Conservation (phyloP, 2,113 vertebrate genomes). For the Numida meleagris region DNA sequence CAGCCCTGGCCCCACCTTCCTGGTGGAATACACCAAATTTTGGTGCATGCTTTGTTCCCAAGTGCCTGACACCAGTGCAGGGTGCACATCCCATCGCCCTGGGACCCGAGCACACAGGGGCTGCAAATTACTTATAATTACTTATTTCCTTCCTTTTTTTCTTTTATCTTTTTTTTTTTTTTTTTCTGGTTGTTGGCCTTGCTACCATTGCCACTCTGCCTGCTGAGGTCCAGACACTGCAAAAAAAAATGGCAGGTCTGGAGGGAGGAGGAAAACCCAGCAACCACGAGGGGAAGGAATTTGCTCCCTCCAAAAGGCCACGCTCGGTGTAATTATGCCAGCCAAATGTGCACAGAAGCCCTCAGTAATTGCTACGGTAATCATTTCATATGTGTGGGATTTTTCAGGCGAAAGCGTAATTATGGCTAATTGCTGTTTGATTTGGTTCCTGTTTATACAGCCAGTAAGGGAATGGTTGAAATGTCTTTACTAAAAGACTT, state of each 20-base stretch:
- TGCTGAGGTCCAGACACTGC: not conserved
- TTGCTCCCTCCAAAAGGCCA: slow-evolving; percentile 1
- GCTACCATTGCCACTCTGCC: fast-evolving
- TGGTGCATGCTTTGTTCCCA: not conserved
- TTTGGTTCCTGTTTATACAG: slow-evolving; percentile 9
- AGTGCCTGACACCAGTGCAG: not conserved
- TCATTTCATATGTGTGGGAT: not conserved
- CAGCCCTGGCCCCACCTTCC: not conserved
- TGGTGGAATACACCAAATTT: not conserved
- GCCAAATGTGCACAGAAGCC: not conserved
- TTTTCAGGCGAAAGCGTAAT: slow-evolving; percentile 38
- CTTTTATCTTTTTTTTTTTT: fast-evolving
- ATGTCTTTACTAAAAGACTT: not conserved
- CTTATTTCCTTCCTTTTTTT: no score
- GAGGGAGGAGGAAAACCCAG: not conserved
- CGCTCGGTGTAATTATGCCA: not conserved
- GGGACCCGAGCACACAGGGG: no score
- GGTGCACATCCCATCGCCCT: not conserved
- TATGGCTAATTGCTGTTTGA: slow-evolving; percentile 37
- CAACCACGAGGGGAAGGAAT: not conserved
- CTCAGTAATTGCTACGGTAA: not conserved
- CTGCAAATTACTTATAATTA: not conserved
- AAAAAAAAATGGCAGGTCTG: not conserved
- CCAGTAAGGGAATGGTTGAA: not conserved
- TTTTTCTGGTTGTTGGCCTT: not conserved